Evolutionary conservation across 2,113 vertebrate genomes (phyloP), one percentile per base, ranked within the genome.

Genomic region (Cottus gobio): DNA sequence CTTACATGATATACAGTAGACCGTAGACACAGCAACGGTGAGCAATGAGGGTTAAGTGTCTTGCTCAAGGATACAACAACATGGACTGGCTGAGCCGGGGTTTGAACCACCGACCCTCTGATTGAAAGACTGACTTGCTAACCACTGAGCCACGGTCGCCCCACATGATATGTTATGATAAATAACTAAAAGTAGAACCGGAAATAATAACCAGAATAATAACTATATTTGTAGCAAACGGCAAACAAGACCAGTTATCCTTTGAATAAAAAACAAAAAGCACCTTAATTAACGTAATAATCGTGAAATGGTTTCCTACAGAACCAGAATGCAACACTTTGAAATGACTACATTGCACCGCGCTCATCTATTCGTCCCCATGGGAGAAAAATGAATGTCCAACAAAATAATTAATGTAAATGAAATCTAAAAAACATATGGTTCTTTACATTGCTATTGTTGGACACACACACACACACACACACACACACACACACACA

Each of bases 351-450:
- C 12, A 36, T 56, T 72, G 54, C 13, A 3, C 12, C 31, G 1
- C 42, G 8, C 36, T 82, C 30, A 31, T 69, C 71, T 63, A 66
- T 77, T 26, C 0, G 36, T 46, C 31, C 18, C 57, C n/a, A 58
- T 44, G 24, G n/a, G 36, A 28, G 66, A 54, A 22, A 61, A 77
- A 61, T 24, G 3, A 58, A 66, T 4, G 18, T 50, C 46, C 4
- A 18, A 56, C 10, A 15, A 72, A 15, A 61, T 72, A 79, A 79
- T 78, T 72, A 13, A 89, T 90, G 77, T 54, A 70, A 80, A 85
- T 75, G 13, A 57, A 82, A 77, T 84, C 69, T 58, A 39, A 68
- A 75, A 76, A 75, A 9, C 86, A 77, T 80, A 78, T 85, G 84
- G 65, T 15, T 79, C 52, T 57, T 30, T 42, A 44, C 13, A 22